Evolutionary conservation across 2,888 invertebrate genomes (phyloP), one percentile per base, ranked within the genome.

Genomic region (Drosophila helvetica): DNA sequence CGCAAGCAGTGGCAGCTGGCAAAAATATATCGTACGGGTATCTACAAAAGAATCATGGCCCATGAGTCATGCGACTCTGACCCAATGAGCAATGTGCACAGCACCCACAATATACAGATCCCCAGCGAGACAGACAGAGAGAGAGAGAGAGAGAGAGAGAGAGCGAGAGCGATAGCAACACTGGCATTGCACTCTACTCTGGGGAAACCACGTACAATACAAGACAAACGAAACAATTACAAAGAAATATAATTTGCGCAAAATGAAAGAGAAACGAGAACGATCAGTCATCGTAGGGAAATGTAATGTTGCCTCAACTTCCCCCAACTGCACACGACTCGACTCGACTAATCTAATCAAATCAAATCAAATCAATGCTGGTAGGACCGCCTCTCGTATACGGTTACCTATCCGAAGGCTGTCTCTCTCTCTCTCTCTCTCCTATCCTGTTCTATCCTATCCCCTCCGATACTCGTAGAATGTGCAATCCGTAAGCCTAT

Each of bases 241-340:
- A 83, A 88, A 75, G 88, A 88, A 83, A 83, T 73, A 88, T 79
- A 88, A 83, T 83, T 88, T 83, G 82, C 86, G 83, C 88, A 83
- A 83, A 65, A 53, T 56, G 46, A 53, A 63, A 63, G 71, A 65
- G 56, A 58, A 75, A 70, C 57, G 69, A 69, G 59, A 70, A 58
- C 73, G 77, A 82, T 88, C 88, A 74, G 88, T 88, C 88, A 83
- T 83, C 67, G 74, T 43, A 61, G 64, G 69, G 71, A 77, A 86
- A 86, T 88, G 74, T 79, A 86, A 86, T 88, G 74, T 79, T 79
- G 65, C 70, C 79, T 70, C 69, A 79, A 79, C 38, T 7, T 38
- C 38, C 79, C 74, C 25, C 74, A 42, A 62, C 80, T 79, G 48
- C 43, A 42, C 9, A 15, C 55, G 50, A 63, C 80, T 74, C 74